These are phyloP conservation scores for Xestia xanthographa DNA, from an alignment of 2,888 invertebrate species.

Conservation along the genomic window DNA sequence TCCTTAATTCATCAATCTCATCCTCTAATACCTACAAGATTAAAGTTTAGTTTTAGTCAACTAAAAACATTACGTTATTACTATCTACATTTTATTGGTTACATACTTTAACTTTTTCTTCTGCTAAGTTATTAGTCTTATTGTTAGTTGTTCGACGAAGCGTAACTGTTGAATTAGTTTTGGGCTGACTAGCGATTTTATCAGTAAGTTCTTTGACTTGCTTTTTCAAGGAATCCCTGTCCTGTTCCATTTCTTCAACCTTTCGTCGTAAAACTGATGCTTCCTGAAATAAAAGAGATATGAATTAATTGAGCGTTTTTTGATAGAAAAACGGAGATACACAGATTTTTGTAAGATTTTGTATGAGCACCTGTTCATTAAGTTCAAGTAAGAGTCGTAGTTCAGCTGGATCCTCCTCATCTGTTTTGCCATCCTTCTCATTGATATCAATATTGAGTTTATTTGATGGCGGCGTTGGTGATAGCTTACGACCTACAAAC, in stretches of 20 bases:
- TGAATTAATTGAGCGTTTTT: not conserved
- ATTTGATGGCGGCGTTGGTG: conserved; percentile 92
- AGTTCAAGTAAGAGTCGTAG: conserved; percentile 96
- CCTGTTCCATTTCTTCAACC: conserved; percentile 95
- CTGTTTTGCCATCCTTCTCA: conserved; percentile 94
- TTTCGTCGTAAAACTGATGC: conserved; percentile 95
- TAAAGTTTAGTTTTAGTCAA: conserved; percentile 19
- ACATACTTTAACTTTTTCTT: conserved; percentile 92
- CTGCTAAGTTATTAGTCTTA: conserved; percentile 90
- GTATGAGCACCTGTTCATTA: conserved; percentile 93
- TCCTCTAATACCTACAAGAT: conserved; percentile 91
- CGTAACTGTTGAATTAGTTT: conserved; percentile 79
- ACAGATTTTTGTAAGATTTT: conserved; percentile 1
- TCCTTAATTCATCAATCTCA: conserved; percentile 93
- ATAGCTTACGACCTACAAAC: conserved; percentile 92
- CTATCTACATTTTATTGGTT: conserved; percentile 12
- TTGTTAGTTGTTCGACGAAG: conserved; percentile 78
- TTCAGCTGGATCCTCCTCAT: conserved; percentile 95
- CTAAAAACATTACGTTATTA: not conserved
- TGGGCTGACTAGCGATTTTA: conserved; percentile 90
- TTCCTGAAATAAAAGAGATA: conserved; percentile 89
- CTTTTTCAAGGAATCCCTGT: conserved; percentile 93
- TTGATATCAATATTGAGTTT: conserved; percentile 92
- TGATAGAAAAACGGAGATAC: not conserved
- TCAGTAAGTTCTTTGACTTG: conserved; percentile 95